Conservation (phyloP, 1,140 invertebrate genomes). For the Harlomillsia oculata region DNA sequence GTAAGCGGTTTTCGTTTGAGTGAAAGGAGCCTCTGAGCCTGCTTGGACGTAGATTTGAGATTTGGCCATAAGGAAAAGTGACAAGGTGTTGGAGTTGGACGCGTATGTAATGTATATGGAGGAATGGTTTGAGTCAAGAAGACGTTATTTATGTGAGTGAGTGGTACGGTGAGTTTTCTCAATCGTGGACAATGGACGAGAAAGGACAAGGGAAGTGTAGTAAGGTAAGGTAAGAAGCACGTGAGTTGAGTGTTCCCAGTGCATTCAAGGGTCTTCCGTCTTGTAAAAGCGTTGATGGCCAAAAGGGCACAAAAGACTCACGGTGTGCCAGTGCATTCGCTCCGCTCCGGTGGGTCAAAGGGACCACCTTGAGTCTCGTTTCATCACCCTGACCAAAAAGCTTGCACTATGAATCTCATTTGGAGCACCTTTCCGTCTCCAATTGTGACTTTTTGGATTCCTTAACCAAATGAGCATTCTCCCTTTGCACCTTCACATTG, state of each 20-base stretch:
- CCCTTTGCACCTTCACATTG: background rate
- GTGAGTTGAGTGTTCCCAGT: constrained; percentile 4
- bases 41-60: background rate
- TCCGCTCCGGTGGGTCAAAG: constrained; percentile 36
- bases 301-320: constrained; percentile 8
- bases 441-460: no score
- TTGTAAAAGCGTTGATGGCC: background rate
- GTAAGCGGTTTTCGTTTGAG: no score
- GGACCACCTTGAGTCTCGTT: constrained; percentile 32
- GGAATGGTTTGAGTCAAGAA: no score
- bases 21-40: no score
- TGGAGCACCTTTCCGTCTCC: no score
- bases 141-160: constrained; percentile 3
- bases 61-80: background rate
- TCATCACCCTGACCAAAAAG: background rate
- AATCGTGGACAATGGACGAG: no score
- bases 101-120: constrained; percentile 11
- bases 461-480: no score
- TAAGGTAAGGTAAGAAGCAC: constrained; percentile 11
- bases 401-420: no score
- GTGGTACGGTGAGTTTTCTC: no score
- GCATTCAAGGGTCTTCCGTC: background rate
- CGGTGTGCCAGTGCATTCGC: constrained; percentile 29
- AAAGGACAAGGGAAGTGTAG: constrained; percentile 6
- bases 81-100: constrained; percentile 9